Percentiles rank a stretch among this genome's conserved stretches.
These are phyloP conservation scores for Tychaedon coryphoeus DNA, from an alignment of 2,113 vertebrate genomes.

Conservation along the genomic window DNA sequence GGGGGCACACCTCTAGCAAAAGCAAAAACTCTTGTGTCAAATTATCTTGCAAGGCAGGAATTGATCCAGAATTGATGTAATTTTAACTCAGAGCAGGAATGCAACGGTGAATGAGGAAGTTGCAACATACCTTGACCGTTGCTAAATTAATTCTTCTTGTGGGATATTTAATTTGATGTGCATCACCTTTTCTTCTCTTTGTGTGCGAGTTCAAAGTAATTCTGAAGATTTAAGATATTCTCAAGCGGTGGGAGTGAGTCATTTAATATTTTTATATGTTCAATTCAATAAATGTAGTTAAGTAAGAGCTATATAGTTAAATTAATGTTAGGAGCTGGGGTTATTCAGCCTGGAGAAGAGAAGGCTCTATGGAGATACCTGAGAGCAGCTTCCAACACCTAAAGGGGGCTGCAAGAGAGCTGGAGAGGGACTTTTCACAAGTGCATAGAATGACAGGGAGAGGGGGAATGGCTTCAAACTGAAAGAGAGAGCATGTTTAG, in stretches of 20 bases:
- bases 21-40: not conserved
- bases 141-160: not conserved
- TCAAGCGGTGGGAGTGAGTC: not conserved
- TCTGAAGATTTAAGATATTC: not conserved
- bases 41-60: slow-evolving; percentile 2
- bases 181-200: not conserved
- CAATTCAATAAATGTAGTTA: not conserved
- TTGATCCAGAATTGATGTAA: not conserved
- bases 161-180: not conserved
- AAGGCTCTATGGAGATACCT: not conserved
- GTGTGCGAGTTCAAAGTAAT: not conserved
- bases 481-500: not conserved
- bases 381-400: not conserved
- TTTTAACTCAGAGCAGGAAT: not conserved
- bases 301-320: not conserved
- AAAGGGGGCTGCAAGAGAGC: not conserved
- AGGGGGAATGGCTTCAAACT: not conserved
- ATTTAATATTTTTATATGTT: not conserved
- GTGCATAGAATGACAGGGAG: too few relatives aligned
- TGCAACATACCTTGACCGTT: not conserved
- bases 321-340: not conserved
- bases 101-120: not conserved
- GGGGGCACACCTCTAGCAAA: not conserved
- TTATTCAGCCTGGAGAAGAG: not conserved
- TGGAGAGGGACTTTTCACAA: not conserved